phyloP scores from a whole-genome alignment of 2,888 invertebrate genomes.

The Drosophila kuntzei region DNA sequence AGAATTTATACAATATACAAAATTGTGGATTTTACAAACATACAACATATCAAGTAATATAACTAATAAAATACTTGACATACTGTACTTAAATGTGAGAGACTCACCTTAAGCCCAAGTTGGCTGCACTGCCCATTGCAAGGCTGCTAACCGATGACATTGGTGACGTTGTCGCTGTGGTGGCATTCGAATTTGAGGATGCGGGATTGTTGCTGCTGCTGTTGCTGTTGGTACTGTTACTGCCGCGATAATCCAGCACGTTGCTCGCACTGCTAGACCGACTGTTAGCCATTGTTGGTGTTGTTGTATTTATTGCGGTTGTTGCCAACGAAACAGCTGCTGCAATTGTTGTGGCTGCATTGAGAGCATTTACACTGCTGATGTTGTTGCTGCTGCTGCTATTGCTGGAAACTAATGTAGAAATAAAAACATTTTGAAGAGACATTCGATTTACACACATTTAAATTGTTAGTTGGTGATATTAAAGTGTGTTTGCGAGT shows the following conservation, averaged over 20 bases:
- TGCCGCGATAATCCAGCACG: constrained; percentile 57
- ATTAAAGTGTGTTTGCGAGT: constrained; percentile 17
- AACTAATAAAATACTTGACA: neutral
- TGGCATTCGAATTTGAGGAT: constrained; percentile 28
- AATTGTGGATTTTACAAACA: neutral
- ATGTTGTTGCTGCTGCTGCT: constrained; percentile 59
- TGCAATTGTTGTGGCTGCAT: constrained; percentile 70
- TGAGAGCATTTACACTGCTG: constrained; percentile 59
- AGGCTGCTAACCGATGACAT: constrained; percentile 46
- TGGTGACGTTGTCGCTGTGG: constrained; percentile 49
- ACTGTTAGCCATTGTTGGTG: constrained; percentile 65
- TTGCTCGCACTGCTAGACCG: constrained; percentile 53
- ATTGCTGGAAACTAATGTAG: constrained; percentile 61
- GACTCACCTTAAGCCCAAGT: constrained; percentile 72
- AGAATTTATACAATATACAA: neutral
- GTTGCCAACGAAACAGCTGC: constrained; percentile 69
- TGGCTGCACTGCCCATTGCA: constrained; percentile 47
- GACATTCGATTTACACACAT: constrained; percentile 28
- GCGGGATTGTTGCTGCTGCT: constrained; percentile 34
- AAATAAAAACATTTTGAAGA: constrained; percentile 46
- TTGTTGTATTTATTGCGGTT: constrained; percentile 72
- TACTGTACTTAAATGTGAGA: neutral
- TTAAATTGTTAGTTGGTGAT: constrained; percentile 38
- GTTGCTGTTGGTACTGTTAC: constrained; percentile 24
- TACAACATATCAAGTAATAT: neutral